A percentile compares a stretch with the other conserved stretches of the same genome.
Evolutionary conservation across 2,888 invertebrate species (phyloP).

Genomic region (Auanema freiburgensis): DNA sequence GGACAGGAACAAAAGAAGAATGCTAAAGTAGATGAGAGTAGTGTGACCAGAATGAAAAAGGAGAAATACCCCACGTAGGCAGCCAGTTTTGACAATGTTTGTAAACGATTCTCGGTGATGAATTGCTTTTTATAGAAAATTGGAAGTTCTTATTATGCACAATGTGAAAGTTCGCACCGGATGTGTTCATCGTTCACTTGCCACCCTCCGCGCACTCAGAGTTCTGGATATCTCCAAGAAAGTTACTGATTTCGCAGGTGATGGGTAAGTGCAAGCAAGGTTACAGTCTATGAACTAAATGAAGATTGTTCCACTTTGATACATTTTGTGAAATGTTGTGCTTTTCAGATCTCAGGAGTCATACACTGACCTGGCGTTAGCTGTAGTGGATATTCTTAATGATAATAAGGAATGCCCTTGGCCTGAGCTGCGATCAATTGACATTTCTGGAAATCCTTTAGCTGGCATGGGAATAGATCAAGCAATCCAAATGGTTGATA

Average conservation of each 20-base stretch:
- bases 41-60: too few relatives aligned
- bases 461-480: constrained; percentile 38
- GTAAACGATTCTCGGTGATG: background rate
- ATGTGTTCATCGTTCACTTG: constrained; percentile 27
- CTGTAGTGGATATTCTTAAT: constrained; percentile 31
- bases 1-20: too few relatives aligned
- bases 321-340: background rate
- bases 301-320: background rate
- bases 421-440: constrained; percentile 39
- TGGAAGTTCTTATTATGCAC: constrained; percentile 44
- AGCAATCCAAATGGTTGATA: constrained; percentile 31
- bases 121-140: constrained; percentile 22
- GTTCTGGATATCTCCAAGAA: constrained; percentile 43
- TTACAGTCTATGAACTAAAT: background rate
- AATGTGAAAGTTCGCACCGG: constrained; percentile 36
- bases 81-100: too few relatives aligned
- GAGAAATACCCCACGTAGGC: too few relatives aligned
- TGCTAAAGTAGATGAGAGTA: too few relatives aligned
- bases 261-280: constrained; percentile 9
- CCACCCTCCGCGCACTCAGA: constrained; percentile 27
- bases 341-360: constrained; percentile 28
- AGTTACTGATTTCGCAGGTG: constrained; percentile 23
- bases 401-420: constrained; percentile 29
- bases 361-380: constrained; percentile 30
- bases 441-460: constrained; percentile 43